Percentiles rank a stretch among this genome's conserved stretches.
phyloP scores from a whole-genome alignment of 1,140 invertebrate genomes.

The Varroa destructor region DNA sequence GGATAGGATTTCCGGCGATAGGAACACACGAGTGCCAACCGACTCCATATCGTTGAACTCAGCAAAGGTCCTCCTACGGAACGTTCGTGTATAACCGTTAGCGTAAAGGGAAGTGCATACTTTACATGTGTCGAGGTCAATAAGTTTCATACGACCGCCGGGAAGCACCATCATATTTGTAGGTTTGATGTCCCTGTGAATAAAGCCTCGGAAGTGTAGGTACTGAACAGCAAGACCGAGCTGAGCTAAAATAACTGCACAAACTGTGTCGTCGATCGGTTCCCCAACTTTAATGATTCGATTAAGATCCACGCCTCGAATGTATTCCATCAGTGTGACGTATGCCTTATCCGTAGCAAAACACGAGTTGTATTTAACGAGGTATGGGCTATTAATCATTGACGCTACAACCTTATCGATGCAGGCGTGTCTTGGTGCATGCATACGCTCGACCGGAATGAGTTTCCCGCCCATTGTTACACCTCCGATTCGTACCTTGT shows the following conservation, averaged over 20 bases:
- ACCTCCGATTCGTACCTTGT: background rate
- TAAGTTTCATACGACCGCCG: constrained; percentile 15
- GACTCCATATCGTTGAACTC: constrained; percentile 5
- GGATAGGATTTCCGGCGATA: background rate
- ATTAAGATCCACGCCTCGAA: constrained; percentile 15
- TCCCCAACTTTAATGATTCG: background rate
- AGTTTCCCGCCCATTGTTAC: background rate
- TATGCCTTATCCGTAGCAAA: constrained; percentile 2
- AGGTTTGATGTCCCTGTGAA: constrained; percentile 17
- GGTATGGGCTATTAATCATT: constrained; percentile 6
- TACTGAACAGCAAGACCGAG: constrained; percentile 13
- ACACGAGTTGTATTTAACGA: constrained; percentile 3
- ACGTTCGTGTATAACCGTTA: constrained; percentile 3
- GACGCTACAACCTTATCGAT: constrained; percentile 10
- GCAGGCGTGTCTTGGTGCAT: background rate
- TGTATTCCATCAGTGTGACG: constrained; percentile 2
- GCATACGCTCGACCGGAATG: constrained; percentile 9
- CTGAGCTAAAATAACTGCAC: background rate
- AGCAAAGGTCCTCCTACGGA: background rate
- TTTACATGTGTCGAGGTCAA: constrained; percentile 13
- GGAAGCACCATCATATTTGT: constrained; percentile 5
- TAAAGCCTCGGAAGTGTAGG: constrained; percentile 17
- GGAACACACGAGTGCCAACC: constrained; percentile 1
- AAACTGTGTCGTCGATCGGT: background rate
- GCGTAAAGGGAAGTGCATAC: constrained; percentile 16